Base-by-base conservation (phyloP, 2,888 invertebrate genomes). In the Megastigmus dorsalis region DNA sequence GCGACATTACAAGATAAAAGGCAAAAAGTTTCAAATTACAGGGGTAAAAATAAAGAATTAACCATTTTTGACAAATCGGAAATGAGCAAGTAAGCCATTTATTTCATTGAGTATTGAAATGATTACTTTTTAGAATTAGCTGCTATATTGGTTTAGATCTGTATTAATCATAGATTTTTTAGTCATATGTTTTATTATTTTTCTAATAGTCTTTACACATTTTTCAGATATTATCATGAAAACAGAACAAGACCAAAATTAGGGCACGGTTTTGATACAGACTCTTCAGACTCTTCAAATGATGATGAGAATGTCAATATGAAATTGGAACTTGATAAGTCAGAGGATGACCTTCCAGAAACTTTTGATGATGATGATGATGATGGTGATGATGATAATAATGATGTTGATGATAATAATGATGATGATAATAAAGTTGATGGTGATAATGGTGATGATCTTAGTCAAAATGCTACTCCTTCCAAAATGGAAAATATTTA, bases 251-350 rank as follows among this genome's bases (percentile, higher is more conserved):
- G 80, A 67, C 63, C 78, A 2, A 75, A 80, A 55, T 28, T 82
- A n/a, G 82, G 82, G 26, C 80, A 79, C 54, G 82, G 76, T 26
- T 82, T 81, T 60, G 80, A 82, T 68, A 79, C 81, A 26, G 83
- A 84, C 38, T 78, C 80, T 10, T 82, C 82, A n/a, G n/a, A n/a
- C n/a, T n/a, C n/a, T n/a, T n/a, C n/a, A n/a, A n/a, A n/a, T 3
- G 79, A 78, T 28, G 80, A 81, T 41, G 80, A 80, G 33, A 73
- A 76, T 55, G 13, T 74, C 52, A 43, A 72, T 38, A 63, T 68
- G 26, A 30, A 55, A 74, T 48, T 33, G 28, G 18, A 6, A 23
- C 18, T 36, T 23, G 30, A 30, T 7, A 57, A 65, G 48, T 4
- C 15, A 28, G 30, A 45, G 36, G 0, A n/a, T 18, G 15, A 70